Conservation (phyloP, 2,888 invertebrate genomes). For the Chydorus sphaericus region DNA sequence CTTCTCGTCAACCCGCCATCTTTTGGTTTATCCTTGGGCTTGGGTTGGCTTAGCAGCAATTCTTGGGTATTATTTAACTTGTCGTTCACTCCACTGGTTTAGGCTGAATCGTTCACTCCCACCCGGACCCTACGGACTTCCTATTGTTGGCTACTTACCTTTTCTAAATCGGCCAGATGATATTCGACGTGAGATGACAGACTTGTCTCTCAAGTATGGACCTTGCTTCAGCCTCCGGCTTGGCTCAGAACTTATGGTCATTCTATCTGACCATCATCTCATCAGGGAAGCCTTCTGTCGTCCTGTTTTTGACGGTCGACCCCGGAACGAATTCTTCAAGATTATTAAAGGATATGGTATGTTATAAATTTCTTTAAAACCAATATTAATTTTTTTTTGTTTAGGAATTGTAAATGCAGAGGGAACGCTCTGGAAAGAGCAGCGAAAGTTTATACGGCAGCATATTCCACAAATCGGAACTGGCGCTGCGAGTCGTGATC, state of each 20-base stretch:
- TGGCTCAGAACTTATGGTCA: constrained; percentile 67
- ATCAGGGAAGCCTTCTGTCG: constrained; percentile 72
- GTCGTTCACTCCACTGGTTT: too few species aligned
- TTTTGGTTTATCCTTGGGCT: too few species aligned
- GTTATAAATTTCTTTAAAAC: too few species aligned
- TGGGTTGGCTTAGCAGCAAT: too few species aligned
- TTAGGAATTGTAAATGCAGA: constrained; percentile 77
- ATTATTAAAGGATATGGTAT: constrained; percentile 78
- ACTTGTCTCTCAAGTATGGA: constrained; percentile 63
- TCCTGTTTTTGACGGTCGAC: constrained; percentile 76
- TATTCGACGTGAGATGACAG: constrained; percentile 58
- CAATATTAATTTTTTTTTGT: too few species aligned
- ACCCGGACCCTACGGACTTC: constrained; percentile 78
- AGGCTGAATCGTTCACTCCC: constrained; percentile 49
- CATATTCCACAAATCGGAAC: constrained; percentile 68
- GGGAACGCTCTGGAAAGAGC: constrained; percentile 78
- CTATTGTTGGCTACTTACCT: constrained; percentile 66
- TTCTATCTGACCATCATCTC: constrained; percentile 69
- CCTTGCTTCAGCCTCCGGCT: constrained; percentile 63
- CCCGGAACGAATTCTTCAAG: constrained; percentile 69
- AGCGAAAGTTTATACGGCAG: constrained; percentile 71
- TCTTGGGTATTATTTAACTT: too few species aligned
- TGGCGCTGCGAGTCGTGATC: constrained; percentile 58
- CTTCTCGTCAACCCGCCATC: too few species aligned
- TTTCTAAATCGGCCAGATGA: constrained; percentile 58